phyloP scores from a whole-genome alignment of 2,797 vertebrate species.

The Monodelphis domestica region DNA sequence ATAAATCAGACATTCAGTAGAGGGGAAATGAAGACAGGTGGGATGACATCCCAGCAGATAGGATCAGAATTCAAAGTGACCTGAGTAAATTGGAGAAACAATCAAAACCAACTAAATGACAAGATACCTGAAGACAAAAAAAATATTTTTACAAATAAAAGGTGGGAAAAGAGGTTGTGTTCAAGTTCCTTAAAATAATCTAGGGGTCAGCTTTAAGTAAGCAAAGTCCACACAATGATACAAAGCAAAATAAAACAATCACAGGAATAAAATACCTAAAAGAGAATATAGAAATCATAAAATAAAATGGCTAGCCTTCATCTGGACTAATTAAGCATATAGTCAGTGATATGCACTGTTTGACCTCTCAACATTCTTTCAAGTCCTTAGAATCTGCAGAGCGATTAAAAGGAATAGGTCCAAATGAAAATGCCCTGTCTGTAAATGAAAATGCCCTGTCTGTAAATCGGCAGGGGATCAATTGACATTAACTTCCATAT shows the following conservation, averaged over 20 bases:
- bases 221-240: background rate
- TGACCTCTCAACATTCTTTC: background rate
- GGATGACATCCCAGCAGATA: constrained; percentile 49
- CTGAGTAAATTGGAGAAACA: constrained; percentile 29
- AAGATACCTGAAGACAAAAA: background rate
- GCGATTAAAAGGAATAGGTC: background rate
- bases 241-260: background rate
- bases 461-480: constrained; percentile 1
- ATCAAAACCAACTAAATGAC: constrained; percentile 44
- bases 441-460: background rate
- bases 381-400: background rate
- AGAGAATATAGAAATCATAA: background rate
- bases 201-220: background rate
- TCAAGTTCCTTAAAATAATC: background rate
- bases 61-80: constrained; percentile 57
- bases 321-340: background rate
- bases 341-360: background rate
- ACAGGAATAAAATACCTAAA: background rate
- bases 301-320: background rate
- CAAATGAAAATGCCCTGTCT: background rate
- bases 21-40: constrained; percentile 39
- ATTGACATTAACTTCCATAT: background rate
- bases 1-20: constrained; percentile 61
- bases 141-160: background rate
- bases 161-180: constrained; percentile 6